Base-by-base conservation (phyloP, 2,113 vertebrate genomes). In the Macquaria australasica region DNA sequence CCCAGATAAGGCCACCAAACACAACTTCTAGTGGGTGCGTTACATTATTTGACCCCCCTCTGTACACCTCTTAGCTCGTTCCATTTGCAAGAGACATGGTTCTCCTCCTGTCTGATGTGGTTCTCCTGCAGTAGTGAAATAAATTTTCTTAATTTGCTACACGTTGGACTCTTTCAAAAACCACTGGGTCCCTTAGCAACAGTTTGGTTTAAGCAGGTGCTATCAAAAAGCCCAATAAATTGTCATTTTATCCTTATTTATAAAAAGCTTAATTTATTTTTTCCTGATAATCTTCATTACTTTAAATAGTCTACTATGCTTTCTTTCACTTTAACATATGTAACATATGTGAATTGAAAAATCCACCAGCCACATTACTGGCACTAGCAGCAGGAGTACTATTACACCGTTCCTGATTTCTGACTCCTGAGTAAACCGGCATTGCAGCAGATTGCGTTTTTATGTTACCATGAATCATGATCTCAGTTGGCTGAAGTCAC, bases 401-500 rank as follows among this genome's bases (percentile, higher is more conserved):
- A 43, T 55, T 12, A 77, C 39, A 59, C 15, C 53, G 21, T 20
- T 64, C 58, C n/a, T 83, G 64, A 11, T 41, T 71, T 58, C 15
- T 80, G 81, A 81, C 72, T 85, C 79, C 69, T 41, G 74, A 58
- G 45, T 74, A 74, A 86, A 71, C 67, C 53, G 18, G 37, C 67
- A 70, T 87, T 88, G 87, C 89, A 84, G 75, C 83, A 77, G 81
- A 86, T 89, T 89, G 82, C 68, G 7, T 73, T 86, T 82, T 84
- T 58, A 82, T 86, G 73, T 79, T 20, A 11, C 63, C 73, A 51
- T 78, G 81, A 87, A 74, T 90, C 77, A 73, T 28, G 58, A 86
- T 74, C 60, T 59, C 73, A 64, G 23, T 59, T 55, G 31, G 28
- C 78, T 85, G 63, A 78, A 59, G 39, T 62, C 41, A 16, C 51